Conservation (phyloP, 1,140 invertebrate genomes). For the Orchestia grillus region DNA sequence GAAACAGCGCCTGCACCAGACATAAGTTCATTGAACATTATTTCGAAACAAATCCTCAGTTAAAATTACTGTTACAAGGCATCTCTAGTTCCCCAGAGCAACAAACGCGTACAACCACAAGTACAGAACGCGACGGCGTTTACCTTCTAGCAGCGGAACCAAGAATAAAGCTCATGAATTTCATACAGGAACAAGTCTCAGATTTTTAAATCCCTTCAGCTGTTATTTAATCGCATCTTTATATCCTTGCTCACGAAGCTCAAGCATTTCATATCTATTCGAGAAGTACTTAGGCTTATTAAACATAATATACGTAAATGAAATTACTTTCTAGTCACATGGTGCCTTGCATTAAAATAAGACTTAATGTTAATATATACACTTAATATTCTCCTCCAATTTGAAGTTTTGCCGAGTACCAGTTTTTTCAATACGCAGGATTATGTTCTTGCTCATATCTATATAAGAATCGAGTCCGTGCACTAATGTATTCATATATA, state of each 20-base stretch:
- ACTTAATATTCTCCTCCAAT: not conserved
- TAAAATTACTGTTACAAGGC: too few relatives aligned
- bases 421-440: not conserved
- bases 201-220: not conserved
- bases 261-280: not conserved
- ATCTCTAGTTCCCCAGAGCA: too few relatives aligned
- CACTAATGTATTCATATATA: conserved; percentile 51
- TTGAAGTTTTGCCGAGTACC: not conserved
- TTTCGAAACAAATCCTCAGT: too few relatives aligned
- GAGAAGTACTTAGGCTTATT: not conserved
- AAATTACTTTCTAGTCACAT: not conserved
- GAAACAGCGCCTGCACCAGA: too few relatives aligned
- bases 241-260: not conserved
- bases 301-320: not conserved
- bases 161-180: not conserved
- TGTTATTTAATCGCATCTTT: not conserved
- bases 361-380: not conserved
- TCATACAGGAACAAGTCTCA: not conserved
- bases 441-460: conserved; percentile 44
- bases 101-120: too few relatives aligned
- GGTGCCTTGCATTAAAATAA: not conserved
- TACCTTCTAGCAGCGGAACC: not conserved
- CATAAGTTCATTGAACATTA: too few relatives aligned
- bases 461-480: conserved; percentile 5
- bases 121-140: too few relatives aligned